Evolutionary conservation across 2,797 vertebrate genomes (phyloP), one percentile per base, ranked within the genome.

Genomic region (Cossypha caffra): DNA sequence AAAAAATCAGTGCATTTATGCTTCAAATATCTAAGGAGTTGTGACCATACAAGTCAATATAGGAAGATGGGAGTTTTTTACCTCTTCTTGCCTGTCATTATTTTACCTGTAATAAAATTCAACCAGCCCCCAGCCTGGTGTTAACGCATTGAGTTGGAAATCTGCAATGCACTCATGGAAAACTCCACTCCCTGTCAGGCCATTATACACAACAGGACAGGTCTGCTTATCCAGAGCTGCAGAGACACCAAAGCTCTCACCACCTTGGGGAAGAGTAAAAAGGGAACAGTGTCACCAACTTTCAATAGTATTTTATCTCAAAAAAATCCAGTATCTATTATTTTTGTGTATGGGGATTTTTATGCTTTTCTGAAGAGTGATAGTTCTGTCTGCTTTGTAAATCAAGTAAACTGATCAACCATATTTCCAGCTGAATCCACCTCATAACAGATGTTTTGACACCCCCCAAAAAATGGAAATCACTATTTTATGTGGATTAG

Each of bases 71-170:
- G 59, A 51, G n/a, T 37, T 55, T 54, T 96, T 85, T 40, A 52
- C 35, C 52, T 74, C 38, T 86, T 81, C 20, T 73, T 77, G 24
- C 16, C 37, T n/a, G 23, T n/a, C 15, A 35, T 72, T 69, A 42
- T 62, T 86, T 94, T 96, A 97, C 97, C 97, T 97, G 96, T 96
- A 97, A 82, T 97, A 96, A 93, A 97, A 95, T 48, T 97, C 97
- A n/a, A 66, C 71, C 83, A 97, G 71, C 63, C 97, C 97, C 97
- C 97, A 94, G 93, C 96, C 97, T 51, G 33, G 94, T 0, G 73
- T 92, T 51, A 74, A 26, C 1, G 72, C 87, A 0, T 97, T 80
- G 64, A 97, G 72, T 0, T 5, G 97, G 89, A 96, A 97, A 43
- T 85, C 35, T 20, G 96, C 94, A 71, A 96, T 66, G 72, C 97